Conservation (phyloP, 2,888 invertebrate genomes). For the Labia minor region DNA sequence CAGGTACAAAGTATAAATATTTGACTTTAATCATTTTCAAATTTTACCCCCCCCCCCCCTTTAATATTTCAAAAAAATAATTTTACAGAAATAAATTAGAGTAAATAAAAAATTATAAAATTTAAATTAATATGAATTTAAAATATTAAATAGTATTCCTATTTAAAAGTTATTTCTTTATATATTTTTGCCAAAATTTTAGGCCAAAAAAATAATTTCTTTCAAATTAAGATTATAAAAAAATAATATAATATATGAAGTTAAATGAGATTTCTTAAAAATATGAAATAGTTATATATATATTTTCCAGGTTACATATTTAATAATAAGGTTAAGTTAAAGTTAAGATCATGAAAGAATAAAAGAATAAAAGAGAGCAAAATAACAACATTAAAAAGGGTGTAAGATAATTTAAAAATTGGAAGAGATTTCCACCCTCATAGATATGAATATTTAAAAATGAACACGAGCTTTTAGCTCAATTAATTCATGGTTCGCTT, state of each 20-base stretch:
- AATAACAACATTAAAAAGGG: neutral
- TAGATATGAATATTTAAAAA: conserved; percentile 1
- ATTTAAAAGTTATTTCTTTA: too few relatives aligned
- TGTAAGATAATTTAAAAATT: neutral
- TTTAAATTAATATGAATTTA: too few relatives aligned
- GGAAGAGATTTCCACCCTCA: conserved; percentile 8
- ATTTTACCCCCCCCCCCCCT: too few relatives aligned
- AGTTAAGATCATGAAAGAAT: neutral
- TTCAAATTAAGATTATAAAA: neutral
- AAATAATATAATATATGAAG: neutral
- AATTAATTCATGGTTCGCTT: neutral
- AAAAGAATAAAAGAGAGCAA: neutral
- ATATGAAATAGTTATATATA: neutral
- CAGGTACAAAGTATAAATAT: conserved; percentile 5
- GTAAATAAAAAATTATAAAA: too few relatives aligned
- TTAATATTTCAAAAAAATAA: too few relatives aligned
- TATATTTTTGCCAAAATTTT: neutral
- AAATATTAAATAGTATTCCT: too few relatives aligned
- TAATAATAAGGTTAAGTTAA: neutral
- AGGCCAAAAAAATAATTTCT: neutral
- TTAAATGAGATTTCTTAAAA: neutral
- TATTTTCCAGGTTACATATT: neutral
- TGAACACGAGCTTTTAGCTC: conserved; percentile 3
- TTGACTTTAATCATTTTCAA: neutral
- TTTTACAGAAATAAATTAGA: too few relatives aligned